Evolutionary conservation across 2,888 invertebrate species (phyloP), one percentile per base, ranked within the genome.

Genomic region (Acanthacorydalis orientalis): DNA sequence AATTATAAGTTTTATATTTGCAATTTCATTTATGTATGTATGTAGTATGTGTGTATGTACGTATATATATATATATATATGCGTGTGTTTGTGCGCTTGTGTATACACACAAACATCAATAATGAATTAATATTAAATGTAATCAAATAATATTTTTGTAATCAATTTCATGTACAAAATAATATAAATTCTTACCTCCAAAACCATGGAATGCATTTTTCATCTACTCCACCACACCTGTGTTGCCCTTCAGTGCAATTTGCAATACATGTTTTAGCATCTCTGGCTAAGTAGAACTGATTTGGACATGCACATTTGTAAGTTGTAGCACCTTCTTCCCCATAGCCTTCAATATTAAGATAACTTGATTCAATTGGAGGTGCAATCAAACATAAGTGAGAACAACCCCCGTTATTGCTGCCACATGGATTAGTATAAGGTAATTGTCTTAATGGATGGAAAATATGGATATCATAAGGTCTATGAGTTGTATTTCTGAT

Each of bases 261-360:
- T 1, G 93, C 88, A 44, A 87, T 78, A 61, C 96, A 97, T 1
- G 88, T 92, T 60, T 82, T 86, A 55, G 77, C 77, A 60, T 93
- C 87, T 42, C 78, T 68, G 0, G 81, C 76, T 46, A 95, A 64
- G 54, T 82, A 80, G 68, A 89, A 98, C 59, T 93, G 90, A 64
- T 97, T 93, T 0, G 98, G 97, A 64, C 98, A 98, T 2, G 83
- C 83, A 61, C 98, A 98, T 52, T 78, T 82, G 62, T 75, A 87
- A 1, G 77, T 75, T 0, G 85, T 83, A 0, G 81, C 78, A 1
- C 85, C 85, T 57, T 86, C 86, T 61, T 83, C 83, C 14, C 80
- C 83, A 57, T 83, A 86, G 1, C 82, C 83, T 54, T 84, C 83
- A 43, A 83, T 78, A 57, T 81, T 80, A 8, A 84, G 61, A 60